Evolutionary conservation across 2,888 invertebrate species (phyloP).

Genomic region (Cyclophora punctaria): DNA sequence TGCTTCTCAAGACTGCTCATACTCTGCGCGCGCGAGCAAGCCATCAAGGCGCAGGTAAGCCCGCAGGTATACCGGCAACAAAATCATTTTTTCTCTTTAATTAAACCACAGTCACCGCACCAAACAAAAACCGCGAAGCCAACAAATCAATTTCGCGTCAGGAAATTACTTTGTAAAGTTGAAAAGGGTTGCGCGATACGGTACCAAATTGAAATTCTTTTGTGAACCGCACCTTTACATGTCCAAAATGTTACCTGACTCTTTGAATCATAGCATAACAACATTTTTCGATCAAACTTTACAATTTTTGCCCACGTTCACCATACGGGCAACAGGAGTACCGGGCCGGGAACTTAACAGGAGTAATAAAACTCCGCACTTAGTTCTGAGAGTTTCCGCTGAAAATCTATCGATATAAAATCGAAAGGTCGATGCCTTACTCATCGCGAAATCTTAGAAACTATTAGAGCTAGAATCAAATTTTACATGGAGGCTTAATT

Average conservation of each 20-base stretch:
- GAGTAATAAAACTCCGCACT: background rate
- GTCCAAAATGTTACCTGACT: constrained; percentile 62
- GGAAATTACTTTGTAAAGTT: constrained; percentile 71
- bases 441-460: no score
- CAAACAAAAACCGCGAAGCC: constrained; percentile 62
- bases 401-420: no score
- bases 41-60: background rate
- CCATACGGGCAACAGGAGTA: background rate
- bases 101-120: constrained; percentile 55
- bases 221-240: constrained; percentile 60
- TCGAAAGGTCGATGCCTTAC: no score
- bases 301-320: constrained; percentile 21
- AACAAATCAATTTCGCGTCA: constrained; percentile 71
- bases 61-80: constrained; percentile 2
- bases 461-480: no score
- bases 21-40: no score
- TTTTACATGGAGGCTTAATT: no score
- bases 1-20: no score
- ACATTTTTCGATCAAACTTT: constrained; percentile 49
- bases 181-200: constrained; percentile 65
- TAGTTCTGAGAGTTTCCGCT: no score
- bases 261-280: constrained; percentile 46
- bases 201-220: constrained; percentile 73
- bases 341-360: no score
- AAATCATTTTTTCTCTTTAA: constrained; percentile 45